Evolutionary conservation across 2,797 vertebrate genomes (phyloP).

Genomic region (Chiloscyllium punctatum): DNA sequence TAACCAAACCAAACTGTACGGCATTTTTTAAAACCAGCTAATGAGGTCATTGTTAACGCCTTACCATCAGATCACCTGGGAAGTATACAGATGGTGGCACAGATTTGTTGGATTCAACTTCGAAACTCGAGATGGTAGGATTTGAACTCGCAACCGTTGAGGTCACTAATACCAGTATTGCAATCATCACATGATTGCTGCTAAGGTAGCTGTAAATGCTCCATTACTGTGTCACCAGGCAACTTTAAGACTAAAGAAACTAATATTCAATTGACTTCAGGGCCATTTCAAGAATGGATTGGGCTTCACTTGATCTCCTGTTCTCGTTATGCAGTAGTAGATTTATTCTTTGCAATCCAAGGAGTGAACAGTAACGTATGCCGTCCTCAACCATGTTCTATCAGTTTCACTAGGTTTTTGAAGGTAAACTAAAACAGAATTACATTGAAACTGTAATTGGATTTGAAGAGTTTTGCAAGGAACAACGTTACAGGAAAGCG

Average conservation of each 20-base stretch:
- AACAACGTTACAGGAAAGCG: not conserved
- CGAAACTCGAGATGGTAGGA: not conserved
- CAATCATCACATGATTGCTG: not conserved
- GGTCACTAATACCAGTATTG: not conserved
- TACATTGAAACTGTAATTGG: not conserved
- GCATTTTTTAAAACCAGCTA: not conserved
- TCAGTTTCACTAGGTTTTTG: not conserved
- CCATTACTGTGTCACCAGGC: not conserved
- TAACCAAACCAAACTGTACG: not conserved
- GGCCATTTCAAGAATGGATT: not conserved
- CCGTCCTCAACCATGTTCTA: not conserved
- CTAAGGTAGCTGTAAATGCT: not conserved
- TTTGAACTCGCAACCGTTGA: not conserved
- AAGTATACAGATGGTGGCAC: not conserved
- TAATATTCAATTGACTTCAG: not conserved
- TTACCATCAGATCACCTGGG: not conserved
- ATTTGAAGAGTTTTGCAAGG: not conserved
- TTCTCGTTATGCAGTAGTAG: not conserved
- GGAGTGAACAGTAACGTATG: too few species aligned
- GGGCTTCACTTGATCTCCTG: not conserved
- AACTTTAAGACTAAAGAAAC: not conserved
- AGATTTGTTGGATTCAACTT: not conserved
- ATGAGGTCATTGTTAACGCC: not conserved
- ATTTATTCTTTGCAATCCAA: not conserved
- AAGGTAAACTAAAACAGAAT: not conserved